Base-by-base conservation (phyloP, 2,113 vertebrate species). In the Hepsetus odoe region DNA sequence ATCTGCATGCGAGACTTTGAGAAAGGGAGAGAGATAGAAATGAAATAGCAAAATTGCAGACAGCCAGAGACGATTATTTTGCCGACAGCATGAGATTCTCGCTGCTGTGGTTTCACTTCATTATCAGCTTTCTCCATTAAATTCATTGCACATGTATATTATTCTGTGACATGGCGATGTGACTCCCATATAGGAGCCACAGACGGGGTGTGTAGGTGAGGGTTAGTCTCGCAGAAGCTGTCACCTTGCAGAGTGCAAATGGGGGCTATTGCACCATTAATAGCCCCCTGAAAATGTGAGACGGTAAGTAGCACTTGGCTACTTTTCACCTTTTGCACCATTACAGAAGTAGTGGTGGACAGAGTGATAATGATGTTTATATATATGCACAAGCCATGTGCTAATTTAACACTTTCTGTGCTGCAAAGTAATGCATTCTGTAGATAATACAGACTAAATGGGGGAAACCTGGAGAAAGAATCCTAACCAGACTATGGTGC, bases 1-100 rank as follows among this genome's bases (percentile, higher is more conserved):
- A 55, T 28, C 16, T 56, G 14, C 42, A 24, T 66, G 74, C 42
- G 32, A 62, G 59, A 20, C 7, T 1, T 14, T 20, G 59, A 11
- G 33, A 20, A 9, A 38, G 61, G 12, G 1, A n/a, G 32, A 38
- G 61, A 38, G 61, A 38, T 32, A 16, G 9, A 62, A 1, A 62
- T 16, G n/a, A 59, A 6, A 44, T 4, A 28, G 28, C 28, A 28
- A 53, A 75, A 75, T 20, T 53, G 14, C 72, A 75, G 22, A 26
- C 44, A 75, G 64, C 62, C 42, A 55, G 16, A 53, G 16, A 32
- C 38, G 73, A 66, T 65, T 24, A 76, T 53, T 66, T 75, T 38
- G 12, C 44, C 51, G 32, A 22, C 51, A 28, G 61, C 20, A 65
- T 65, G 33, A 65, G 33, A 64, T 35, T n/a, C 18, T 22, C 32